Conservation (phyloP, 2,797 vertebrate species). For the Anguilla megastoma region DNA sequence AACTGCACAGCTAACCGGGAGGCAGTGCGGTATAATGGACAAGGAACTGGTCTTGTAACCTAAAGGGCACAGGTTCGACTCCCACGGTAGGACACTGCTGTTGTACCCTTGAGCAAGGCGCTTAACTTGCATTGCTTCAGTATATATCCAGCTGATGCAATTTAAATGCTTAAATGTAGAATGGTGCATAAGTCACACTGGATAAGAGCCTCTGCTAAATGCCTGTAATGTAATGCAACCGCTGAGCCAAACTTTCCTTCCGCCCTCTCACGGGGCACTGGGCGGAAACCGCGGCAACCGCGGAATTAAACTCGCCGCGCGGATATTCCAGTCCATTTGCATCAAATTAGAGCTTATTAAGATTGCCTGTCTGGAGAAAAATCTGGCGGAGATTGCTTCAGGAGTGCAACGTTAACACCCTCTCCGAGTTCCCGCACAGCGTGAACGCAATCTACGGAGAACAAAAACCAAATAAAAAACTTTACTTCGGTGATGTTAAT, state of each 20-base stretch:
- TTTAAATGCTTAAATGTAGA: too few relatives aligned
- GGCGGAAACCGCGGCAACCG: slow-evolving; percentile 4
- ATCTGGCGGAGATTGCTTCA: not conserved
- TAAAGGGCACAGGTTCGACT: too few relatives aligned
- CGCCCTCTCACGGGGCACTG: not conserved
- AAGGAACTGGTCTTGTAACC: too few relatives aligned
- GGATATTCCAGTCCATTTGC: slow-evolving; percentile 25
- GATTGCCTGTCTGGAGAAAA: not conserved
- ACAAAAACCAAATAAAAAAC: not conserved
- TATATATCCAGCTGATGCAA: too few relatives aligned
- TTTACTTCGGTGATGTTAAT: not conserved
- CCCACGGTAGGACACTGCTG: too few relatives aligned
- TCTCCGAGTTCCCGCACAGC: not conserved
- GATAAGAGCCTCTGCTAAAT: too few relatives aligned
- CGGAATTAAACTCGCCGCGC: not conserved
- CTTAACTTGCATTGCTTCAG: too few relatives aligned
- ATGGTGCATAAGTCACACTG: too few relatives aligned
- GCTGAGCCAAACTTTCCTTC: not conserved
- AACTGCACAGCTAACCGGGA: not conserved
- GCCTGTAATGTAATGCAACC: too few relatives aligned
- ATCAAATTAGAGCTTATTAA: slow-evolving; percentile 26
- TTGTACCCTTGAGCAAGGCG: too few relatives aligned
- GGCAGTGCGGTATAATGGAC: too few relatives aligned
- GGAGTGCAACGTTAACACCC: not conserved
- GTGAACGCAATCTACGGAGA: not conserved